Base-by-base conservation (phyloP, 2,888 invertebrate genomes). In the Aphrophora alni region DNA sequence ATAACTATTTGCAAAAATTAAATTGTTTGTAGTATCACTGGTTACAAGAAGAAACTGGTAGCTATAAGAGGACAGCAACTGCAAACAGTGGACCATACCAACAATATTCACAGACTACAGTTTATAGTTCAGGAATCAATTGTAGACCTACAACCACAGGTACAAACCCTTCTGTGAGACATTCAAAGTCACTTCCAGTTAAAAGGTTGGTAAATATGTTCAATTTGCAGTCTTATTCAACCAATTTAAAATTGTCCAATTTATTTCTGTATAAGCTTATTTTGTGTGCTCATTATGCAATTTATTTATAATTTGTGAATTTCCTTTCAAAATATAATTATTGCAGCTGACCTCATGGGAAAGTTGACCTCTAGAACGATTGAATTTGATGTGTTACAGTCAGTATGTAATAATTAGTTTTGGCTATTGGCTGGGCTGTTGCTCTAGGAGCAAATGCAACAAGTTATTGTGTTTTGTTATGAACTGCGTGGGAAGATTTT, bases 21-120 rank as follows among this genome's bases (percentile, higher is more conserved):
- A 3, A 33, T 33, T 33, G 33, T 8, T 33, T 33, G 5, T 26
- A 80, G 80, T 80, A 73, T 27, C 80, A 80, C 14, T 80, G 80
- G 80, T 72, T 80, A 12, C 38, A 44, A 73, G 80, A 77, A 68
- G 80, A 80, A n/a, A 77, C 21, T 59, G 12, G 14, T 3, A 59
- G 59, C 21, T 21, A 59, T 59, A n/a, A n/a, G n/a, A 59, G 59
- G 21, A 59, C 59, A 59, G 3, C 59, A 10, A 59, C 21, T 21
- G n/a, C 21, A 21, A 44, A 44, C 10, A 59, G 21, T 59, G 14
- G 59, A n/a, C 21, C 21, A 21, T 59, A 21, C 21, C 59, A 59
- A 10, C 59, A 59, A 21, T 7, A 21, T 59, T 59, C 59, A 21
- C n/a, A 21, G 2, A 59, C 59, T 12, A 59, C 21, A 7, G 10